Conservation (phyloP, 2,888 invertebrate genomes). For the Drosophila tripunctata region DNA sequence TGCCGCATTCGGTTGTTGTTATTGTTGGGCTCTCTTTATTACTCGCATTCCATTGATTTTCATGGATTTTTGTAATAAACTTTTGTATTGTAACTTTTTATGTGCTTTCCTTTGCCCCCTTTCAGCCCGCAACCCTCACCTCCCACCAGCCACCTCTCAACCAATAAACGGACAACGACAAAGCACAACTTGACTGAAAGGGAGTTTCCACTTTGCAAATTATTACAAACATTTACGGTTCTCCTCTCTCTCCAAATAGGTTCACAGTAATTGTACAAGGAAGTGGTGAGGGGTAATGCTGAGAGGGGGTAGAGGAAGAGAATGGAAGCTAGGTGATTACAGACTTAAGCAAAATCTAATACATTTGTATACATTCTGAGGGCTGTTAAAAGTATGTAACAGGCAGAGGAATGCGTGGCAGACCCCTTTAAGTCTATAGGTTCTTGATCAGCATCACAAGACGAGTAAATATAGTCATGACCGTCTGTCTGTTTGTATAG, state of each 20-base stretch:
- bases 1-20: slow-evolving; percentile 21
- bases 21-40: slow-evolving; percentile 61
- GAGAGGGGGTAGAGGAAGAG: not conserved
- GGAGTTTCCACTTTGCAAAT: slow-evolving; percentile 25
- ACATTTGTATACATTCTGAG: too few relatives aligned
- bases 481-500: too few relatives aligned
- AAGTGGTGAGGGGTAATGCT: not conserved
- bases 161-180: slow-evolving; percentile 5
- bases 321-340: slow-evolving; percentile 21
- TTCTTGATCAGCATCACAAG: too few relatives aligned
- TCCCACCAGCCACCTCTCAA: slow-evolving; percentile 3
- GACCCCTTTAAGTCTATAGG: too few relatives aligned
- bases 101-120: slow-evolving; percentile 40
- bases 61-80: slow-evolving; percentile 76
- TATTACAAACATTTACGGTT: slow-evolving; percentile 15
- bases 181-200: slow-evolving; percentile 25
- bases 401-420: too few relatives aligned
- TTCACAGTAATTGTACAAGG: not conserved
- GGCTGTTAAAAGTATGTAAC: too few relatives aligned
- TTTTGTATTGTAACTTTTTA: slow-evolving; percentile 68
- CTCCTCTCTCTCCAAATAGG: not conserved
- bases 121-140: too few relatives aligned
- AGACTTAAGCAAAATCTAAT: too few relatives aligned
- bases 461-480: too few relatives aligned
- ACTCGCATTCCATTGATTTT: slow-evolving; percentile 82